These are phyloP conservation scores for Paraescarpia echinospica DNA, from an alignment of 1,140 invertebrate species.

Conservation along the genomic window DNA sequence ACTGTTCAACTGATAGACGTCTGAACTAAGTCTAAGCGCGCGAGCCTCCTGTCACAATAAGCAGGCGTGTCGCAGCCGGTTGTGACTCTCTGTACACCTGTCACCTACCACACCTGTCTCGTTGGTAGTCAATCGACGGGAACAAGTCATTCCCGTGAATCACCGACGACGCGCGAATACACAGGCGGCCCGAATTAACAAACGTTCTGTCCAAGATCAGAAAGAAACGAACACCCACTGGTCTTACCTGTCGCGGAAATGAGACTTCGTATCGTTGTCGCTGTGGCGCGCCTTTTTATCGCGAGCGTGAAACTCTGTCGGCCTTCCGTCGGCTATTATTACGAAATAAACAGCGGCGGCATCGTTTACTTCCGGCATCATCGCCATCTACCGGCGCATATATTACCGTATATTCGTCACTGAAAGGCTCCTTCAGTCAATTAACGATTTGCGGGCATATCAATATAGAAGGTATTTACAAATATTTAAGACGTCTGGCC, in stretches of 20 bases:
- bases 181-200: neutral
- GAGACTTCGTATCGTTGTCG: neutral
- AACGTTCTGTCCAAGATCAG: neutral
- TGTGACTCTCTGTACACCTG: neutral
- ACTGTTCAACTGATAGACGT: neutral
- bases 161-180: neutral
- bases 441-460: neutral
- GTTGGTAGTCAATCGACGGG: neutral
- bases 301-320: neutral
- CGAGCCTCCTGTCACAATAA: neutral
- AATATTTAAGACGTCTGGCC: neutral
- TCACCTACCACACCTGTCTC: neutral
- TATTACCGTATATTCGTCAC: neutral
- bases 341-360: neutral
- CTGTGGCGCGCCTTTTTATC: neutral
- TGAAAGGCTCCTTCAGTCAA: neutral
- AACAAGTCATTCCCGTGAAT: neutral
- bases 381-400: constrained; percentile 3
- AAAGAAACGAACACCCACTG: neutral
- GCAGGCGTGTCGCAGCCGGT: neutral
- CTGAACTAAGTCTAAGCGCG: neutral
- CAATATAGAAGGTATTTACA: no score
- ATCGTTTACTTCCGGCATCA: neutral
- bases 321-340: neutral
- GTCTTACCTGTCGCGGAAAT: neutral